Evolutionary conservation across 2,797 vertebrate genomes (phyloP).

Genomic region (Catamblyrhynchus diadema): DNA sequence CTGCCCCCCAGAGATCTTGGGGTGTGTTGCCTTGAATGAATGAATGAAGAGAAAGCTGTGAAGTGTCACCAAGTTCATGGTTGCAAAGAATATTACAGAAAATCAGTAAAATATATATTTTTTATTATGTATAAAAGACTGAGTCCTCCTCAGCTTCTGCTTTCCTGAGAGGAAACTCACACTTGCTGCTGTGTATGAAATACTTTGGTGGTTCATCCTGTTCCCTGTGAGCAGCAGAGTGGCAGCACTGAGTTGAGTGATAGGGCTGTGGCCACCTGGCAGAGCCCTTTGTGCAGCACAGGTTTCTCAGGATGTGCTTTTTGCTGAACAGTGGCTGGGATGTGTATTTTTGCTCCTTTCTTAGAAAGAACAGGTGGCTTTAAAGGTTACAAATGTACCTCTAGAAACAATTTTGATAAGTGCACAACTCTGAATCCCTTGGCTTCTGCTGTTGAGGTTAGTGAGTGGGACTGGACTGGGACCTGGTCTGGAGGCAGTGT

Average conservation of each 20-base stretch:
- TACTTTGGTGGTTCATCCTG: fast-evolving
- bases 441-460: not conserved
- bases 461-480: not conserved
- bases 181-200: fast-evolving
- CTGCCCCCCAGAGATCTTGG: not conserved
- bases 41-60: not conserved
- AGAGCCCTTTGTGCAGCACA: not conserved
- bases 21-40: not conserved
- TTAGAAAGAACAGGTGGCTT: not conserved
- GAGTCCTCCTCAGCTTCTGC: not conserved
- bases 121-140: not conserved
- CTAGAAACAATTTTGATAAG: not conserved
- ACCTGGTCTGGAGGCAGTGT: not conserved
- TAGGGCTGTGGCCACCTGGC: not conserved
- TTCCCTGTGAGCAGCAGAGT: not conserved
- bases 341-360: not conserved
- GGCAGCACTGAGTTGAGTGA: fast-evolving
- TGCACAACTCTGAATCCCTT: not conserved
- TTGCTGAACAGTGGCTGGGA: not conserved
- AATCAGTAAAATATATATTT: not conserved
- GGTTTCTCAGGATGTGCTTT: not conserved
- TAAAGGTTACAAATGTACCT: not conserved
- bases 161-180: not conserved
- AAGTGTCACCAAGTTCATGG: not conserved
- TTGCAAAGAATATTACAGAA: not conserved